Base-by-base conservation (phyloP, 2,113 vertebrate species). In the Hypocryptadius cinnamomeus region DNA sequence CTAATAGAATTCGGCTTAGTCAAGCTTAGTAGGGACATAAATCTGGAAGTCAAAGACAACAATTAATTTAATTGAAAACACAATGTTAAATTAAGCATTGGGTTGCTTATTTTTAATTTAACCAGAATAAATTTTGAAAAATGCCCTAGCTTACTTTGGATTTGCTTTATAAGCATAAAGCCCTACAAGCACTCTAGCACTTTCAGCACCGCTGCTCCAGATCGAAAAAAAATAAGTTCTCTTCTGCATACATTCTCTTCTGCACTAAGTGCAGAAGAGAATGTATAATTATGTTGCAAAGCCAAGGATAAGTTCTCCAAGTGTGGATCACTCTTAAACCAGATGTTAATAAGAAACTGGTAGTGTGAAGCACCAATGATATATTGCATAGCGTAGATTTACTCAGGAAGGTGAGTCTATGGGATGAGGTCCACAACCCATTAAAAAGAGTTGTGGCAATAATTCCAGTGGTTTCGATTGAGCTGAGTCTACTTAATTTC, bases 401-500 rank as follows among this genome's bases (percentile, higher is more conserved):
- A 21, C 48, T 85, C 40, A 47, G 53, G 42, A 94, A 94, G 54
- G 76, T 44, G 76, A 92, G 40, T 30, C 63, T 77, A 33, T 35
- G n/a, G 35, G 83, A 64, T 45, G 65, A 95, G 72, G 76, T 61
- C 50, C 87, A 66, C 61, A 60, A 86, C 11, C 51, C 53, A 74
- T 93, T 92, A 93, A 57, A 30, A 90, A 85, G 79, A 94, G 35
- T 57, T 96, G 64, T 63, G 76, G 45, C 37, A 92, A 91, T 63
- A 87, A 89, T 96, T 96, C 90, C 74, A 59, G 60, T 59, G 56
- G 40, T 89, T 84, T 88, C 93, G 89, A 66, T 61, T 82, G 50
- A 96, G 79, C 80, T 95, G 90, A 92, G 40, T 78, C 87, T 76
- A n/a, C 59, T 85, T 94, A 39, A 94, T 76, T 93, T 72, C 65